Evolutionary conservation across 1,140 invertebrate genomes (phyloP).

Genomic region (Carposina sasakii): DNA sequence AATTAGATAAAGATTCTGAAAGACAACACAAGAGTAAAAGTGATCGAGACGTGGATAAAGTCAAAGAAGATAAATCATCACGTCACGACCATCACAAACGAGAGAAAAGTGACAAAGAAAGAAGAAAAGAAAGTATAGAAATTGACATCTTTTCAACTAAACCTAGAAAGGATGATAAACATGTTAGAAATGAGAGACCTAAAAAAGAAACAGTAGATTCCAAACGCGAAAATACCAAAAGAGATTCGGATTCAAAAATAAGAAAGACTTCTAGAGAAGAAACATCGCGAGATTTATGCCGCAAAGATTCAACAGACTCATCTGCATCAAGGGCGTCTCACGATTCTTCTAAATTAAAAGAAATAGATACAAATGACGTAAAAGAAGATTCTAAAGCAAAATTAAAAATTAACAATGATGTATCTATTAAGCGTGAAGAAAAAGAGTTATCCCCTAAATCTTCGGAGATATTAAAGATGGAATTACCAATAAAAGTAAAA

Average conservation of each 20-base stretch:
- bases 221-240: slow-evolving; percentile 55
- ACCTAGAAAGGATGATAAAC: slow-evolving; percentile 54
- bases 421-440: slow-evolving; percentile 39
- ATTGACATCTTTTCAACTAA: slow-evolving; percentile 35
- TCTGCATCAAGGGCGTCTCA: slow-evolving; percentile 67
- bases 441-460: too few relatives aligned
- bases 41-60: slow-evolving; percentile 60
- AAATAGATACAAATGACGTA: slow-evolving; percentile 52
- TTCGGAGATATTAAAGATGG: slow-evolving; percentile 30
- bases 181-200: slow-evolving; percentile 48
- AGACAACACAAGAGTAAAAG: slow-evolving; percentile 37
- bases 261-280: slow-evolving; percentile 66
- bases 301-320: slow-evolving; percentile 72
- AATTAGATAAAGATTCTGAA: slow-evolving; percentile 53
- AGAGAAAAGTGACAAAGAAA: slow-evolving; percentile 52
- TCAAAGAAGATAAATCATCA: slow-evolving; percentile 50
- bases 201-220: slow-evolving; percentile 48
- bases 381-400: slow-evolving; percentile 58
- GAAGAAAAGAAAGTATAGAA: slow-evolving; percentile 45
- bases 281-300: slow-evolving; percentile 53
- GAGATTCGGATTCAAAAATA: slow-evolving; percentile 43
- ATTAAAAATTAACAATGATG: slow-evolving; percentile 34
- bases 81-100: slow-evolving; percentile 55
- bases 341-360: slow-evolving; percentile 62
- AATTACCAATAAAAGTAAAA: slow-evolving; percentile 37